These are phyloP conservation scores for Medauroidea extradentata DNA, from an alignment of 1,140 invertebrate genomes.

Conservation along the genomic window DNA sequence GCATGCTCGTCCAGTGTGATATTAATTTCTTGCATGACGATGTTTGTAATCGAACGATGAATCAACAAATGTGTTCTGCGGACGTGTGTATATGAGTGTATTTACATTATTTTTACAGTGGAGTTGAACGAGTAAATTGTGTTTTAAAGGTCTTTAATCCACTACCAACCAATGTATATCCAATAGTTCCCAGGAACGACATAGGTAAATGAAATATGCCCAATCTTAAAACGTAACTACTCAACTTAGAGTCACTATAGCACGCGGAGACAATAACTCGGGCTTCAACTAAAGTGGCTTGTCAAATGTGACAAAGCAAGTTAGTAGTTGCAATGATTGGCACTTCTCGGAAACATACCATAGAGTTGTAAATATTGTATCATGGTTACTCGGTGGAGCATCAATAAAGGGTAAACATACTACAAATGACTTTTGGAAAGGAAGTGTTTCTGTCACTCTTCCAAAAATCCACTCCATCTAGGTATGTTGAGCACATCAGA, in stretches of 20 bases:
- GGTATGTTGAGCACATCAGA: slow-evolving; percentile 13
- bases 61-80: slow-evolving; percentile 18
- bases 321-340: slow-evolving; percentile 16
- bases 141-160: background rate
- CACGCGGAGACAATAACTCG: slow-evolving; percentile 19
- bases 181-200: background rate
- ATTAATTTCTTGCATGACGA: too few relatives aligned
- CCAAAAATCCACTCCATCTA: slow-evolving; percentile 28
- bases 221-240: slow-evolving; percentile 21
- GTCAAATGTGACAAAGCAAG: slow-evolving; percentile 35
- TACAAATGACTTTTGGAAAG: slow-evolving; percentile 15
- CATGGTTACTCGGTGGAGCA: slow-evolving; percentile 23
- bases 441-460: slow-evolving; percentile 9
- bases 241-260: slow-evolving; percentile 2
- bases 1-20: too few relatives aligned
- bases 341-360: slow-evolving; percentile 14
- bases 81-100: slow-evolving; percentile 14
- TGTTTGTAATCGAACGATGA: slow-evolving; percentile 12
- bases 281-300: slow-evolving; percentile 33
- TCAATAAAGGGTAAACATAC: slow-evolving; percentile 24
- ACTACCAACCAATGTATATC: too few relatives aligned
- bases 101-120: slow-evolving; percentile 18
- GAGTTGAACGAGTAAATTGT: slow-evolving; percentile 11
- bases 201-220: slow-evolving; percentile 19
- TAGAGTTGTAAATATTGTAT: slow-evolving; percentile 25